These are phyloP conservation scores for Pseudomugil tenellus DNA, from an alignment of 2,797 vertebrate genomes.

Conservation along the genomic window DNA sequence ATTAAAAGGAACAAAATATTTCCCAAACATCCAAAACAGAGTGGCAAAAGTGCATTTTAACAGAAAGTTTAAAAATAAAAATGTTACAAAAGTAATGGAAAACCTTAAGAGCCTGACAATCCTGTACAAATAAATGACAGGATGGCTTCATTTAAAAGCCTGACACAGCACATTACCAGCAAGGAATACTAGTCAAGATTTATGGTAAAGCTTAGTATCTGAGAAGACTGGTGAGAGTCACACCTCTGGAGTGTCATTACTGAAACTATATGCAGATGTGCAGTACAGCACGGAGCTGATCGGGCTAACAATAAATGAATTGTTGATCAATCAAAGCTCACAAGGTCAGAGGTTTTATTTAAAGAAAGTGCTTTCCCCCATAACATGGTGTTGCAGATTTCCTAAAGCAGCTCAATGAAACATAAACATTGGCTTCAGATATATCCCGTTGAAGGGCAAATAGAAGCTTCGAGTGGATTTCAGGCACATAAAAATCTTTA, in stretches of 20 bases:
- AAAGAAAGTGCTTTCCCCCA: constrained; percentile 6
- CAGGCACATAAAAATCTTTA: not conserved
- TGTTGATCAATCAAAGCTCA: constrained; percentile 11
- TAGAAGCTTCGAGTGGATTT: not conserved
- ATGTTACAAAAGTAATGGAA: constrained; percentile 3
- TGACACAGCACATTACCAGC: not conserved
- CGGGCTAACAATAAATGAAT: not conserved
- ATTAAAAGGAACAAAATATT: constrained; percentile 25
- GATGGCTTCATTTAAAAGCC: constrained; percentile 10
- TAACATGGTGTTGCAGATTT: not conserved
- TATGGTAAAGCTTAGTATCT: constrained; percentile 13
- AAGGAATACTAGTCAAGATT: constrained; percentile 19
- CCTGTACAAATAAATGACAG: constrained; percentile 7
- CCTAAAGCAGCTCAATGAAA: constrained; percentile 4
- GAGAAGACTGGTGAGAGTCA: constrained; percentile 1
- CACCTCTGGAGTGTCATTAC: not conserved
- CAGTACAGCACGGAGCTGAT: constrained; percentile 11
- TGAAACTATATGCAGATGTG: constrained; percentile 2
- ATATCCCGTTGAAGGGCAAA: not conserved
- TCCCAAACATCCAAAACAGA: constrained; percentile 36
- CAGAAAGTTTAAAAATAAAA: constrained; percentile 9
- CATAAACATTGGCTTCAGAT: not conserved
- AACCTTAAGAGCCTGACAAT: constrained; percentile 22
- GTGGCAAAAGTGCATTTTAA: constrained; percentile 48
- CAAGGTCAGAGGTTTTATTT: constrained; percentile 8